These are phyloP conservation scores for Danio jaintianensis DNA, from an alignment of 2,797 vertebrate species.

Conservation along the genomic window DNA sequence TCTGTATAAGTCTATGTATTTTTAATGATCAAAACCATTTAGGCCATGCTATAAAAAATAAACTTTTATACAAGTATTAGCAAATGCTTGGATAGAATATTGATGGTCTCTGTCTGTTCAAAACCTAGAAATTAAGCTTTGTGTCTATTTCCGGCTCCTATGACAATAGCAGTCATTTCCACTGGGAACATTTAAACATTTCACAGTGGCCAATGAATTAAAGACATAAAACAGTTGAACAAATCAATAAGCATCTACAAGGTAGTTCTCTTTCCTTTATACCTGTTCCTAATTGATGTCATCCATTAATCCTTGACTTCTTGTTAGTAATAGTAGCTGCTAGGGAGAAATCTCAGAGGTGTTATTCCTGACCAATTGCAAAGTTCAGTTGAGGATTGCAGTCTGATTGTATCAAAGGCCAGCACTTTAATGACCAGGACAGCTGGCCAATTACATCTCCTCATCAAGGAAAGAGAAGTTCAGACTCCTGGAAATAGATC, in stretches of 20 bases:
- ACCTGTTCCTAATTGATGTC: constrained; percentile 8
- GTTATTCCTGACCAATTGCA: constrained; percentile 5
- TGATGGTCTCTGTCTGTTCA: constrained; percentile 1
- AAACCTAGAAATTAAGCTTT: background rate
- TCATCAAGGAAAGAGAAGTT: constrained; percentile 6
- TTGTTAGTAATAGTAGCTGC: constrained; percentile 23
- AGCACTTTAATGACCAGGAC: constrained; percentile 5
- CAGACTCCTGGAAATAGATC: background rate
- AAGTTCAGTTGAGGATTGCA: constrained; percentile 12
- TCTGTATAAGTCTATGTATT: no score
- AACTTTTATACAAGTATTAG: background rate
- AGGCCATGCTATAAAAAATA: background rate
- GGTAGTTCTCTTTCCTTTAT: background rate
- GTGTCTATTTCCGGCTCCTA: background rate
- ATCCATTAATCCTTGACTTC: constrained; percentile 28
- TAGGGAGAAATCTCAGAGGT: constrained; percentile 9
- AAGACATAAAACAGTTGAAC: background rate
- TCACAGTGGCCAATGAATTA: background rate
- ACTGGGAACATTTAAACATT: constrained; percentile 1
- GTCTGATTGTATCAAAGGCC: constrained; percentile 14
- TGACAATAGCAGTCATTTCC: background rate
- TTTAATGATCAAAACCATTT: background rate
- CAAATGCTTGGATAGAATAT: background rate
- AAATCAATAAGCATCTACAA: constrained; percentile 26
- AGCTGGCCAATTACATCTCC: constrained; percentile 21